phyloP scores from a whole-genome alignment of 2,888 invertebrate genomes.

The Empis livida region DNA sequence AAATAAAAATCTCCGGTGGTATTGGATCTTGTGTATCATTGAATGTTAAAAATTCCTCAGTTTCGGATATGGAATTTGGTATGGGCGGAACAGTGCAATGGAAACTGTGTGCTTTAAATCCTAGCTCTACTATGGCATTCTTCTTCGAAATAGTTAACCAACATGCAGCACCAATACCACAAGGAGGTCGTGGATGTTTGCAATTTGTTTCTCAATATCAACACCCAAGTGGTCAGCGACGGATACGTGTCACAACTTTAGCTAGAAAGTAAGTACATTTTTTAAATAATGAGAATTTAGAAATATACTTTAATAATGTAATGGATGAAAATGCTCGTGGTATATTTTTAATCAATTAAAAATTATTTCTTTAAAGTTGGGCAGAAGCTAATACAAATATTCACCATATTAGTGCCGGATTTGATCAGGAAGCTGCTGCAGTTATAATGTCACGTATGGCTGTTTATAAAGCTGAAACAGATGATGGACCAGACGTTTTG shows the following conservation, averaged over 20 bases:
- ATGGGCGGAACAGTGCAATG: constrained; percentile 96
- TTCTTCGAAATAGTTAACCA: constrained; percentile 96
- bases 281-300: no score
- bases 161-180: constrained; percentile 87
- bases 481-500: constrained; percentile 93
- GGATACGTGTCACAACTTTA: constrained; percentile 91
- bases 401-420: constrained; percentile 85
- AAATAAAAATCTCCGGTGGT: constrained; percentile 82
- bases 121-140: constrained; percentile 82
- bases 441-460: constrained; percentile 95
- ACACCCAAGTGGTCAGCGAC: constrained; percentile 88
- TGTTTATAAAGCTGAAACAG: constrained; percentile 87
- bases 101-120: constrained; percentile 93
- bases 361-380: constrained; percentile 51
- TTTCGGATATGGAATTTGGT: constrained; percentile 95
- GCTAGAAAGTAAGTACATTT: constrained; percentile 68
- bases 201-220: constrained; percentile 99
- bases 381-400: constrained; percentile 84
- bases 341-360: background rate
- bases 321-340: no score
- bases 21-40: constrained; percentile 94
- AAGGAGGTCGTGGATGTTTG: constrained; percentile 91
- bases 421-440: constrained; percentile 97
- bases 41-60: constrained; percentile 80
- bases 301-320: no score